Conservation (phyloP, 2,113 vertebrate genomes). For the Litocranius walleri region DNA sequence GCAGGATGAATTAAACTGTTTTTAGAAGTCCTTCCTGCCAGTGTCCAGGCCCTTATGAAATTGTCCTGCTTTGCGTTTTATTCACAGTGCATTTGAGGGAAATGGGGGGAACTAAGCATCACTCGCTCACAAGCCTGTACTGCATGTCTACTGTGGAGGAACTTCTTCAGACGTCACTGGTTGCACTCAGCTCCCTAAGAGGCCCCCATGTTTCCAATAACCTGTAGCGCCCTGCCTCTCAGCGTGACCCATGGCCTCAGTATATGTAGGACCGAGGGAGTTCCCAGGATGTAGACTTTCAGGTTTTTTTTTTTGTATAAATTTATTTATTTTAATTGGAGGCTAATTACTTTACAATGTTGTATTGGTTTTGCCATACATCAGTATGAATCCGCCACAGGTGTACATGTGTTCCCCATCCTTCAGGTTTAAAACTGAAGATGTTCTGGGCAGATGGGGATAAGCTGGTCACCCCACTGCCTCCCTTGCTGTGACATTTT, state of each 20-base stretch:
- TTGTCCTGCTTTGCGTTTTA: neutral
- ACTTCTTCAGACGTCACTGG: neutral
- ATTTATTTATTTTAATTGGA: no score
- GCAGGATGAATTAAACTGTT: neutral
- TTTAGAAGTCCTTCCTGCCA: neutral
- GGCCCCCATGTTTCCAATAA: neutral
- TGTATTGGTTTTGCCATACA: no score
- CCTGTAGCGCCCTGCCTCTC: neutral
- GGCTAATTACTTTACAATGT: no score
- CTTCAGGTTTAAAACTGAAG: neutral
- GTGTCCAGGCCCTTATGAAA: neutral
- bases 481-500: neutral
- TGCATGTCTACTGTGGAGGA: neutral
- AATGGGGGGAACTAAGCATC: neutral
- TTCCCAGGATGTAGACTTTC: neutral
- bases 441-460: neutral
- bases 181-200: neutral
- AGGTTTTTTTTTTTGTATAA: neutral
- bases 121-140: neutral
- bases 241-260: rapidly evolving
- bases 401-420: no score
- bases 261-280: neutral
- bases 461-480: neutral
- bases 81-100: neutral
- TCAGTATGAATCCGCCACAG: no score